A percentile compares a stretch with the other conserved stretches of the same genome.
These are phyloP conservation scores for Cephus sareptanus DNA, from an alignment of 2,888 invertebrate genomes.

Conservation along the genomic window DNA sequence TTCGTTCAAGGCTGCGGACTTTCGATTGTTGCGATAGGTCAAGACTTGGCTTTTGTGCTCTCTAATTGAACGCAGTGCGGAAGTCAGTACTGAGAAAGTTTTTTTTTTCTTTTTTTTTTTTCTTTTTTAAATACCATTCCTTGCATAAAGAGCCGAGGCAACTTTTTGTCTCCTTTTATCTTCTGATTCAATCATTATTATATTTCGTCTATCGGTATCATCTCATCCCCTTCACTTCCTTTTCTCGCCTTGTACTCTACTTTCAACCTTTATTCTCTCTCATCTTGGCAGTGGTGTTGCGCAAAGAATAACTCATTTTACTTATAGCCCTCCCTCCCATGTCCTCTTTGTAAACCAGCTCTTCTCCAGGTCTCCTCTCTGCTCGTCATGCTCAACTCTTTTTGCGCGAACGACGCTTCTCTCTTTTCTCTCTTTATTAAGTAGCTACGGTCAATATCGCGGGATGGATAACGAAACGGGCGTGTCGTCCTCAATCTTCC, in stretches of 20 bases:
- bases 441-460: neutral
- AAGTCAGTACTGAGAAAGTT: too few species aligned
- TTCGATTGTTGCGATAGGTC: neutral
- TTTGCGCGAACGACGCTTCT: neutral
- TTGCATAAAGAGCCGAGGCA: neutral
- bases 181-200: constrained; percentile 30
- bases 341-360: neutral
- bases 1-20: neutral
- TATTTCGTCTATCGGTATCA: neutral
- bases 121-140: too few species aligned
- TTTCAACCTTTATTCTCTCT: neutral
- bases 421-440: neutral
- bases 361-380: neutral
- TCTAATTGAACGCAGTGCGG: neutral
- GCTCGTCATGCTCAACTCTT: neutral
- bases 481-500: neutral
- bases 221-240: too few species aligned
- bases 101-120: too few species aligned
- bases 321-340: constrained; percentile 11
- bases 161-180: constrained; percentile 19
- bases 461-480: neutral
- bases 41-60: neutral
- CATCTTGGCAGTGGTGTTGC: constrained; percentile 16
- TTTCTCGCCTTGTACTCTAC: neutral
- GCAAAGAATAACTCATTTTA: constrained; percentile 26